Evolutionary conservation across 2,797 vertebrate species (phyloP).

Genomic region (Aulostomus chinensis): DNA sequence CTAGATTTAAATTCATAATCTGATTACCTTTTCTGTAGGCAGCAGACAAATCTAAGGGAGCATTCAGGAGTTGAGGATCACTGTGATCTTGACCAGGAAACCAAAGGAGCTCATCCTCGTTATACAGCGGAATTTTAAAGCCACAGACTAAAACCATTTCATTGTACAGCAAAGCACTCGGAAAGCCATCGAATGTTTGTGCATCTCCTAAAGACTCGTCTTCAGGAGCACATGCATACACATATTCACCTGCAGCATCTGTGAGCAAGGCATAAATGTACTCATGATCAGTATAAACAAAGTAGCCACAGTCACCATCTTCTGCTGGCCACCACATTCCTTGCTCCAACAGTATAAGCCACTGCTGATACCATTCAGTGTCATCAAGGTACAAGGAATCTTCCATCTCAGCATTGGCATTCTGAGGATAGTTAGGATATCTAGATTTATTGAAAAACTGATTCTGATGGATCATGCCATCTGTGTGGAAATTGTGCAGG

Average conservation of each 20-base stretch:
- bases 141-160: conserved; percentile 87
- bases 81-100: conserved; percentile 81
- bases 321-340: conserved; percentile 96
- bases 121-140: conserved; percentile 90
- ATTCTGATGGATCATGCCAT: conserved; percentile 68
- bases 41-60: conserved; percentile 91
- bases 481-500: conserved; percentile 61
- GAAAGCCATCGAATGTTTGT: conserved; percentile 69
- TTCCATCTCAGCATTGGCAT: conserved; percentile 74
- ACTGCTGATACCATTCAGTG: conserved; percentile 89
- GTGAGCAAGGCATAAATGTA: conserved; percentile 95
- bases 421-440: conserved; percentile 78
- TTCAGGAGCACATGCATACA: conserved; percentile 89
- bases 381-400: conserved; percentile 82
- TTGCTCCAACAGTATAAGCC: conserved; percentile 90
- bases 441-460: conserved; percentile 55
- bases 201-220: conserved; percentile 76
- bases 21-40: conserved; percentile 87
- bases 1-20: conserved; percentile 90
- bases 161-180: conserved; percentile 80
- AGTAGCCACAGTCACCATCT: conserved; percentile 93
- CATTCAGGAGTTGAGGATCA: conserved; percentile 81
- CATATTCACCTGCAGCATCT: conserved; percentile 90
- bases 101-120: conserved; percentile 90
- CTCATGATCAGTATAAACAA: conserved; percentile 92